Percentiles rank a stretch among this genome's conserved stretches.
Conservation (phyloP, 2,888 invertebrate genomes). For the Boloria euphrosyne region DNA sequence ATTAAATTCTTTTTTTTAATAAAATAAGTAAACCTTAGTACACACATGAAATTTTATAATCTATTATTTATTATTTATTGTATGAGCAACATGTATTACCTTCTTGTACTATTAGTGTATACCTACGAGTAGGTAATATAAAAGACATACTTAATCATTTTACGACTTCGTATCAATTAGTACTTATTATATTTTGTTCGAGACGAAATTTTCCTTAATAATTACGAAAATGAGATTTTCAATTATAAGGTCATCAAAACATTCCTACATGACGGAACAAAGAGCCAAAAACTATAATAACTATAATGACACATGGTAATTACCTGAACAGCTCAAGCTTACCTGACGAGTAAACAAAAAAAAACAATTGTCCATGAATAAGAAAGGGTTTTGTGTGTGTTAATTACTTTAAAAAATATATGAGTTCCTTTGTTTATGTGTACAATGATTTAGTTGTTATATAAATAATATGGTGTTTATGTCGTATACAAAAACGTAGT, state of each 20-base stretch:
- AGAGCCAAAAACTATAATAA: constrained; percentile 13
- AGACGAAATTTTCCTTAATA: background rate
- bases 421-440: background rate
- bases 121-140: too few species aligned
- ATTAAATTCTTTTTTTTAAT: background rate
- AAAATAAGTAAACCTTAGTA: too few species aligned
- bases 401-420: constrained; percentile 1
- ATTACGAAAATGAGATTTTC: constrained; percentile 7
- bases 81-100: too few species aligned
- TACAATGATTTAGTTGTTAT: background rate
- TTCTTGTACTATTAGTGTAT: too few species aligned
- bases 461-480: too few species aligned
- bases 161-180: too few species aligned
- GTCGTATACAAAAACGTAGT: too few species aligned
- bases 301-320: constrained; percentile 15
- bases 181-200: background rate
- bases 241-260: constrained; percentile 14
- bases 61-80: too few species aligned
- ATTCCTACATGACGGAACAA: constrained; percentile 7
- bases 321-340: constrained; percentile 5
- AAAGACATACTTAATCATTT: too few species aligned
- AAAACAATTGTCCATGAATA: constrained; percentile 11
- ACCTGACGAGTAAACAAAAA: constrained; percentile 8
- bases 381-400: background rate
- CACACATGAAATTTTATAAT: too few species aligned